Evolutionary conservation across 2,888 invertebrate genomes (phyloP).

Genomic region (Nebria salina): DNA sequence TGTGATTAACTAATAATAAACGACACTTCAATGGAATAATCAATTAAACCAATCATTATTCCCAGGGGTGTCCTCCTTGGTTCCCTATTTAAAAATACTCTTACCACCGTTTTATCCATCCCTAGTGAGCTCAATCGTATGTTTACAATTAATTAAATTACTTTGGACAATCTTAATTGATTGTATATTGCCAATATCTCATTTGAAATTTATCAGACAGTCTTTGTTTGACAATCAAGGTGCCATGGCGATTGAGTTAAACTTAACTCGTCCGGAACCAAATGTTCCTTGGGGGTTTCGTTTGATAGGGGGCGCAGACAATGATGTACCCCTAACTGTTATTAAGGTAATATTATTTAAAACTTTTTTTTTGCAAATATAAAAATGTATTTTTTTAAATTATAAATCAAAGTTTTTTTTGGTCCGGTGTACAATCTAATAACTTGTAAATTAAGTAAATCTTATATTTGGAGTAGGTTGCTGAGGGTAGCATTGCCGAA

Average conservation of each 20-base stretch:
- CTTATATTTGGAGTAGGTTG: conserved; percentile 69
- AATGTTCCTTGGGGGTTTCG: conserved; percentile 82
- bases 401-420: not conserved
- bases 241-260: conserved; percentile 72
- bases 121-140: not conserved
- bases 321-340: conserved; percentile 77
- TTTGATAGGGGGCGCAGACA: conserved; percentile 78
- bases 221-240: conserved; percentile 14
- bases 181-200: not conserved
- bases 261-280: conserved; percentile 68
- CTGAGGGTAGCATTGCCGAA: conserved; percentile 83
- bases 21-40: conserved; percentile 28
- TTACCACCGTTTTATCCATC: not conserved
- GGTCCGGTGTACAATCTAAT: not conserved
- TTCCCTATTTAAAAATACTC: not conserved
- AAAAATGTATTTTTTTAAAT: too few species aligned
- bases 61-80: conserved; percentile 21
- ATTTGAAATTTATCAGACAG: conserved; percentile 32
- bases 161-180: conserved; percentile 31
- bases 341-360: conserved; percentile 69
- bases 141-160: not conserved
- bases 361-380: too few species aligned
- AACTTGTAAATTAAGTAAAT: not conserved
- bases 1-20: conserved; percentile 40
- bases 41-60: conserved; percentile 25